Percentiles rank a stretch among this genome's conserved stretches.
phyloP scores from a whole-genome alignment of 2,113 vertebrate species.

The Prunella himalayana region DNA sequence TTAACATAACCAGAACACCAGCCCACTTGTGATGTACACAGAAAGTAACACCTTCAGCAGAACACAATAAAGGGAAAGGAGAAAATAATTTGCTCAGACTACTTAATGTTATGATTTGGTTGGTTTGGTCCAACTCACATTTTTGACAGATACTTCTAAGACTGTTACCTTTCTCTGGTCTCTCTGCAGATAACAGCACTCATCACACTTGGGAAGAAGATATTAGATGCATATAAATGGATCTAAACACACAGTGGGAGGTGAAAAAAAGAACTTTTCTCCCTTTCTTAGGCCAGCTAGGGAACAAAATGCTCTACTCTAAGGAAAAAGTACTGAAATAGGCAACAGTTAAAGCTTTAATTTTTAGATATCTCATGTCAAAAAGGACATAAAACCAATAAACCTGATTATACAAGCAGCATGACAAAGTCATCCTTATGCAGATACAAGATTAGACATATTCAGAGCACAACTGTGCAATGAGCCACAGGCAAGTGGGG shows the following conservation, averaged over 20 bases:
- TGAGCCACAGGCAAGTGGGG: not conserved
- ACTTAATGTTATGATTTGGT: not conserved
- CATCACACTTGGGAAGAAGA: not conserved
- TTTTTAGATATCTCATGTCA: not conserved
- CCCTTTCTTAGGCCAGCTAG: not conserved
- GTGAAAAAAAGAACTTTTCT: not conserved
- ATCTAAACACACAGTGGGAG: not conserved
- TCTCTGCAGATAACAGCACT: not conserved
- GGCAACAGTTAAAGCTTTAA: not conserved
- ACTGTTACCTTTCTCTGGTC: not conserved
- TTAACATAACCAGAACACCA: not conserved
- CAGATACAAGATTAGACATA: not conserved
- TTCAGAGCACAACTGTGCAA: not conserved
- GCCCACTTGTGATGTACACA: not conserved
- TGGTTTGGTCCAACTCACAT: not conserved
- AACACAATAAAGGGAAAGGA: not conserved
- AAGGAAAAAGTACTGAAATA: not conserved
- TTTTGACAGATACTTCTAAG: not conserved
- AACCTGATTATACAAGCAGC: not conserved
- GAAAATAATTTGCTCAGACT: not conserved
- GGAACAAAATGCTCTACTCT: not conserved
- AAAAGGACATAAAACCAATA: not conserved
- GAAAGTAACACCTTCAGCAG: not conserved
- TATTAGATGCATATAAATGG: accelerated
- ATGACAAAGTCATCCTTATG: not conserved